These are phyloP conservation scores for Trinectes maculatus DNA, from an alignment of 2,113 vertebrate species.

Conservation along the genomic window DNA sequence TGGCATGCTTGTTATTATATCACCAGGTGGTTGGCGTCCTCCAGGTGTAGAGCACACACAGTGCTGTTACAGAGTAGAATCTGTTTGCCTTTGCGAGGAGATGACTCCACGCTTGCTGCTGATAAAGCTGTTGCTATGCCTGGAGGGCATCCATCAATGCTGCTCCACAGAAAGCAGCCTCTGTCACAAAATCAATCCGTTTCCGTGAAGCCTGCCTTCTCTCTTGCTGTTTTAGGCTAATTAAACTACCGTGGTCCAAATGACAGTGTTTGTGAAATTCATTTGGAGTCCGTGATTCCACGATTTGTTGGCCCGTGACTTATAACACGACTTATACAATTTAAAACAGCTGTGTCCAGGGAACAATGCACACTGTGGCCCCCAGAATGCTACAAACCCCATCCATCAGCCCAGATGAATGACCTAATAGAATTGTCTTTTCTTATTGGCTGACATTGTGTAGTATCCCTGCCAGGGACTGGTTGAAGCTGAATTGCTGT, in stretches of 20 bases:
- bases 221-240: conserved; percentile 58
- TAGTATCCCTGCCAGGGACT: conserved; percentile 23
- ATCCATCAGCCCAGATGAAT: conserved; percentile 20
- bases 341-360: background rate
- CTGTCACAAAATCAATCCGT: conserved; percentile 70
- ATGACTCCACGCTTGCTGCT: conserved; percentile 55
- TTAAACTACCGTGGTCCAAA: conserved; percentile 31
- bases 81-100: conserved; percentile 36
- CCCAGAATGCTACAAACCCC: background rate
- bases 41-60: too few species aligned
- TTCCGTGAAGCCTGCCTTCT: conserved; percentile 50
- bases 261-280: conserved; percentile 3
- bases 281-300: background rate
- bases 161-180: conserved; percentile 44
- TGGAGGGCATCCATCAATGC: conserved; percentile 59
- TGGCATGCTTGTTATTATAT: background rate
- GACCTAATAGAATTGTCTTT: conserved; percentile 35
- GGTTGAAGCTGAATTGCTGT: conserved; percentile 24
- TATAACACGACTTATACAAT: too few species aligned
- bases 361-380: background rate
- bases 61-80: conserved; percentile 42
- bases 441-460: conserved; percentile 18
- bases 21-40: too few species aligned
- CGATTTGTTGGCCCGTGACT: too few species aligned
- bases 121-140: conserved; percentile 57